Evolutionary conservation across 2,888 invertebrate genomes (phyloP).

Genomic region (Theretra japonica): DNA sequence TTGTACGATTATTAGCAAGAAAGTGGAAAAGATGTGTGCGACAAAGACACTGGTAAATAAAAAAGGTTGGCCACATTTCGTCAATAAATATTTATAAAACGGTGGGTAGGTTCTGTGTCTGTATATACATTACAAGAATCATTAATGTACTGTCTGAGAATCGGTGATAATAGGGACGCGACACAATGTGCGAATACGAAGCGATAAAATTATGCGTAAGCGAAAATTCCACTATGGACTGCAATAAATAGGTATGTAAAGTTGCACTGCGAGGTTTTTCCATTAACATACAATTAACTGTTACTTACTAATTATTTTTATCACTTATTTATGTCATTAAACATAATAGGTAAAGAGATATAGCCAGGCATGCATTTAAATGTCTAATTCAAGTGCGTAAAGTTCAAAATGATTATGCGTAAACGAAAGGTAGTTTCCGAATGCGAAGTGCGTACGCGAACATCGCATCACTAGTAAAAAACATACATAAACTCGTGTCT

Average conservation of each 20-base stretch:
- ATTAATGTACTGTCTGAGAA: conserved; percentile 14
- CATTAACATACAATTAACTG: neutral
- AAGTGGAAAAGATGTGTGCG: neutral
- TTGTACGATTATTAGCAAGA: neutral
- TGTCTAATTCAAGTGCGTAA: neutral
- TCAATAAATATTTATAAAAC: conserved; percentile 25
- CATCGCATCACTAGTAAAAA: conserved; percentile 21
- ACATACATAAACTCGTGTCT: conserved; percentile 18
- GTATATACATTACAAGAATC: conserved; percentile 23
- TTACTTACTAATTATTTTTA: too few species aligned
- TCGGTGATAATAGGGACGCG: neutral
- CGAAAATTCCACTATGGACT: too few species aligned
- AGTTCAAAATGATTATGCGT: neutral
- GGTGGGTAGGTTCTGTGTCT: conserved; percentile 3
- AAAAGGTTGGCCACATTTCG: conserved; percentile 17
- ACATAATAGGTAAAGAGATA: too few species aligned
- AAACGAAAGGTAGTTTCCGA: neutral
- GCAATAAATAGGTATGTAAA: too few species aligned
- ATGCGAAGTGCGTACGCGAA: conserved; percentile 13
- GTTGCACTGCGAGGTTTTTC: too few species aligned
- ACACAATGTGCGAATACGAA: neutral
- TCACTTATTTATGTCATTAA: too few species aligned
- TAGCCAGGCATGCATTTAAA: neutral
- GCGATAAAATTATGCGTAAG: neutral
- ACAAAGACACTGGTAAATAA: neutral